phyloP scores from a whole-genome alignment of 2,797 vertebrate genomes.

The Margarornis squamiger region DNA sequence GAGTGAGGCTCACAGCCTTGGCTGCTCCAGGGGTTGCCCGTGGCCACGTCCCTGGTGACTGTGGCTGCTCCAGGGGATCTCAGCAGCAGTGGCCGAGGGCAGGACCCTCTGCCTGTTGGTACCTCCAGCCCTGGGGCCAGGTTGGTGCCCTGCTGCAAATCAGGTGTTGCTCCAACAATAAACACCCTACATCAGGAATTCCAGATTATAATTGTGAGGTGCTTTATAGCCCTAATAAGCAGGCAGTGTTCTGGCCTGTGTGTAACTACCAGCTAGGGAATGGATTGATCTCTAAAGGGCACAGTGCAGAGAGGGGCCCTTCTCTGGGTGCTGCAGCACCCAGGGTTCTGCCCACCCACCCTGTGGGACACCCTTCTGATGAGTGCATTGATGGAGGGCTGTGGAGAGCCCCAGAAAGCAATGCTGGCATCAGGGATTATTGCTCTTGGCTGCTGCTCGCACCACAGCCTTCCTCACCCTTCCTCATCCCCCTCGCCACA shows the following conservation, averaged over 20 bases:
- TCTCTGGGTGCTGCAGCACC: background rate
- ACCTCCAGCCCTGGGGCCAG: fast-evolving
- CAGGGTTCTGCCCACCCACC: background rate
- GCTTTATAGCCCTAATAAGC: background rate
- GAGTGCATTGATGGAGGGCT: fast-evolving
- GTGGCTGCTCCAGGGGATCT: too few relatives aligned
- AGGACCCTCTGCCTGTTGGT: background rate
- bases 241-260: background rate
- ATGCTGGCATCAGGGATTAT: background rate
- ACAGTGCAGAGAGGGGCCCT: background rate
- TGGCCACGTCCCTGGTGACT: fast-evolving
- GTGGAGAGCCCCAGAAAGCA: background rate
- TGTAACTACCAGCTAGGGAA: background rate
- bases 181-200: background rate
- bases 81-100: fast-evolving
- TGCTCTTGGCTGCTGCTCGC: background rate
- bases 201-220: background rate
- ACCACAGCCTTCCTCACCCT: background rate
- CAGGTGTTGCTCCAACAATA: background rate
- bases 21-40: background rate
- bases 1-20: background rate
- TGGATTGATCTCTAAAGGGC: background rate
- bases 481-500: fast-evolving
- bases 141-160: background rate
- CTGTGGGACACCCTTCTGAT: background rate